These are phyloP conservation scores for Dendropsophus ebraccatus DNA, from an alignment of 2,113 vertebrate species.

Conservation along the genomic window DNA sequence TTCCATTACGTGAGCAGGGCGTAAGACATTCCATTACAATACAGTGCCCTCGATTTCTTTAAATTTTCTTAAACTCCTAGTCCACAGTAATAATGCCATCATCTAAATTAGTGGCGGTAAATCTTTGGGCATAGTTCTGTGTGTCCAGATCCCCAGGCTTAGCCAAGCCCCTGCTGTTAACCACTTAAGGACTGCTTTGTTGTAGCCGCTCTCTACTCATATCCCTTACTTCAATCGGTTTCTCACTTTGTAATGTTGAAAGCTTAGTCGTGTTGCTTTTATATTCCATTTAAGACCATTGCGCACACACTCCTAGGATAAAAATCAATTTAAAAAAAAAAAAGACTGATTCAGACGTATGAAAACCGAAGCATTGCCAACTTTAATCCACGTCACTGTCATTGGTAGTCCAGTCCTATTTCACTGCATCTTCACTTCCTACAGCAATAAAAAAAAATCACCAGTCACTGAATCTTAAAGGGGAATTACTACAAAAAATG, in stretches of 20 bases:
- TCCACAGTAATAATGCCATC: neutral
- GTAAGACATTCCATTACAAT: too few relatives aligned
- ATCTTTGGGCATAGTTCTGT: neutral
- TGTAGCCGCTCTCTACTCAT: neutral
- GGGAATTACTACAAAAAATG: neutral
- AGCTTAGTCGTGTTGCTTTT: neutral
- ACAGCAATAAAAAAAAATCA: neutral
- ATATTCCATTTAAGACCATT: neutral
- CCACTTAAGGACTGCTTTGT: neutral
- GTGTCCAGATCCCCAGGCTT: neutral
- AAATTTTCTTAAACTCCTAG: neutral
- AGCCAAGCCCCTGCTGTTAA: neutral
- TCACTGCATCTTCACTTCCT: neutral
- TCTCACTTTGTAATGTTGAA: conserved; percentile 8
- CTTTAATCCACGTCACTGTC: conserved; percentile 15
- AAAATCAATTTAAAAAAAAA: conserved; percentile 31
- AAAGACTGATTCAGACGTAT: neutral
- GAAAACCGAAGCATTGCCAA: conserved; percentile 26
- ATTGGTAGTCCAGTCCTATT: neutral
- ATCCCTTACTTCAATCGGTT: conserved; percentile 5
- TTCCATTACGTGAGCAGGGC: too few relatives aligned
- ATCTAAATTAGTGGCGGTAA: neutral
- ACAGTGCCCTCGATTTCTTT: neutral
- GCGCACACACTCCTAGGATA: neutral
- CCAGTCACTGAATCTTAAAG: neutral